phyloP scores from a whole-genome alignment of 2,113 vertebrate species.

The Thamnaconus septentrionalis region DNA sequence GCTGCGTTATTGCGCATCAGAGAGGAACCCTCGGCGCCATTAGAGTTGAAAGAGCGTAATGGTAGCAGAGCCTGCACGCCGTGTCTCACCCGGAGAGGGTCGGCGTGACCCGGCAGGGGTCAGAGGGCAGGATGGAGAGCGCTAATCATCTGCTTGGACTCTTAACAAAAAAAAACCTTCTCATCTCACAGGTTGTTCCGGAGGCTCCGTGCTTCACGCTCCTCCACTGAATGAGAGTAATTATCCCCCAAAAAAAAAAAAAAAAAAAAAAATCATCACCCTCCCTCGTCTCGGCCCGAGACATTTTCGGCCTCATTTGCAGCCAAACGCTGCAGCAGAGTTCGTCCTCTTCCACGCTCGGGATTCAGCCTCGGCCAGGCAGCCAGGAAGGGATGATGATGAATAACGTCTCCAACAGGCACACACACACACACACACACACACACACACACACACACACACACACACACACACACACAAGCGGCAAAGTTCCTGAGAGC shows the following conservation, averaged over 20 bases:
- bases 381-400: conserved; percentile 18
- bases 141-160: conserved; percentile 48
- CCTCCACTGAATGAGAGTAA: conserved; percentile 23
- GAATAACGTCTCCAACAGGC: conserved; percentile 11
- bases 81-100: conserved; percentile 59
- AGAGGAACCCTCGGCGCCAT: conserved; percentile 58
- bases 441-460: too few species aligned
- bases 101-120: conserved; percentile 56
- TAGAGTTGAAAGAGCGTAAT: conserved; percentile 63
- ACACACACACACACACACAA: neutral
- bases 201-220: conserved; percentile 28
- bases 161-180: neutral
- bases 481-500: conserved; percentile 46
- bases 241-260: conserved; percentile 29
- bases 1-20: conserved; percentile 63
- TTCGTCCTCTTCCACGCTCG: conserved; percentile 8
- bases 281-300: conserved; percentile 16
- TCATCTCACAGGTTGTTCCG: conserved; percentile 43
- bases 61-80: conserved; percentile 32
- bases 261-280: conserved; percentile 27
- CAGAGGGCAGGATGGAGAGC: conserved; percentile 52
- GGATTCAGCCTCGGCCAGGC: conserved; percentile 20
- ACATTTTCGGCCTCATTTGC: conserved; percentile 44
- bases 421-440: conserved; percentile 11
- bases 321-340: conserved; percentile 8